Evolutionary conservation across 2,113 vertebrate species (phyloP), one percentile per base, ranked within the genome.

Genomic region (Macroglossus sobrinus): DNA sequence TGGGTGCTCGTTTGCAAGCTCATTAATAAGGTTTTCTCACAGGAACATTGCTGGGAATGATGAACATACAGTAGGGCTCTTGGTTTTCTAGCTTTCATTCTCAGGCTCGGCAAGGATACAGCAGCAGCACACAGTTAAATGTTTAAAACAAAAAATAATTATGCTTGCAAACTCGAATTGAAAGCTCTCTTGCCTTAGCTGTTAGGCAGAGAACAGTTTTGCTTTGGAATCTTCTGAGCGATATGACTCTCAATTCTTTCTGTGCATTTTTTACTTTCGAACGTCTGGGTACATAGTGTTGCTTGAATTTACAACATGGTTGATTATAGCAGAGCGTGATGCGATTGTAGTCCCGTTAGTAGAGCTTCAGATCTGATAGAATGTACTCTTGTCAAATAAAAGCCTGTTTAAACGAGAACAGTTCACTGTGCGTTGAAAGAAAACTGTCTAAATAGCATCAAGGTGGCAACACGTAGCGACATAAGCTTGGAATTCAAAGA

Each of bases 1-100:
- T 98, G 98, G 98, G 98, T 98, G 98, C 98, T 99, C 95, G 93
- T 98, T 99, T 98, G 98, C 97, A 97, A 98, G 98, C 98, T 99
- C 98, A 96, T 99, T 99, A 98, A 98, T 98, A 98, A 98, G 98
- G 96, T 97, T 99, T 98, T 98, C 98, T 98, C 72, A 0, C 93
- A 98, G 98, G 98, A 98, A 85, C 13, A 33, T 87, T 79, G 96
- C 95, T 71, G 98, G 95, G 97, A 98, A 96, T 0, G 45, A 47
- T 16, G 97, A 97, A 93, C 96, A 0, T 66, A 7, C 57, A 80
- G 97, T n/a, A 38, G 53, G 1, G 93, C 93, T 95, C 97, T 86
- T 0, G 63, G 97, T 76, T 97, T 84, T 93, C 80, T 8, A 12
- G 93, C 78, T 95, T 92, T 96, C 82, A 69, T 94, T 96, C 75